These are phyloP conservation scores for Dolichomitus sp. DNA, from an alignment of 2,888 invertebrate species.

Conservation along the genomic window DNA sequence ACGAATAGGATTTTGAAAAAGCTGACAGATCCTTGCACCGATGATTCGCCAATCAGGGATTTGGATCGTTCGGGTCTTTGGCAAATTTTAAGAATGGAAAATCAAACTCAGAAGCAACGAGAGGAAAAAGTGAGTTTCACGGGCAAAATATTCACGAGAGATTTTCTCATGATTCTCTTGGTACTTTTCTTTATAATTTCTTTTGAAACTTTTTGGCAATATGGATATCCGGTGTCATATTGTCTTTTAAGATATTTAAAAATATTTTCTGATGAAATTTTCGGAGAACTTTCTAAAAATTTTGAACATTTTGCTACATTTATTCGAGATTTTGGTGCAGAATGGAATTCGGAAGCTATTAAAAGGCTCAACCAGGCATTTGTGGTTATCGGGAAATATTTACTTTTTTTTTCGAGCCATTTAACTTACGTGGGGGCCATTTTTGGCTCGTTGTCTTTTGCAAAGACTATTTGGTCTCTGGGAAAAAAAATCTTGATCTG, in stretches of 20 bases:
- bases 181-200: conserved; percentile 34
- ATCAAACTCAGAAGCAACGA: background rate
- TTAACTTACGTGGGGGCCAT: conserved; percentile 34
- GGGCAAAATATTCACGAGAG: conserved; percentile 4
- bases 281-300: background rate
- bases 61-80: conserved; percentile 66
- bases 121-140: background rate
- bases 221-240: background rate
- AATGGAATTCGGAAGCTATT: background rate
- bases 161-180: conserved; percentile 66
- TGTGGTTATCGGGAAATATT: background rate
- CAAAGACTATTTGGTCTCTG: conserved; percentile 14
- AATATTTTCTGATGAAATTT: background rate
- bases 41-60: conserved; percentile 27
- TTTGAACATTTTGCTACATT: background rate
- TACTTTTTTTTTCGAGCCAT: conserved; percentile 20
- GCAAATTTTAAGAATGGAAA: conserved; percentile 51
- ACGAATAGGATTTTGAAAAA: conserved; percentile 42
- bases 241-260: background rate
- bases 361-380: background rate
- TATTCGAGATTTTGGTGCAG: background rate
- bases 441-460: conserved; percentile 33
- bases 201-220: conserved; percentile 10
- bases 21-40: background rate
- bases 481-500: background rate